phyloP scores from a whole-genome alignment of 2,797 vertebrate species.

The Pangasius macronema region DNA sequence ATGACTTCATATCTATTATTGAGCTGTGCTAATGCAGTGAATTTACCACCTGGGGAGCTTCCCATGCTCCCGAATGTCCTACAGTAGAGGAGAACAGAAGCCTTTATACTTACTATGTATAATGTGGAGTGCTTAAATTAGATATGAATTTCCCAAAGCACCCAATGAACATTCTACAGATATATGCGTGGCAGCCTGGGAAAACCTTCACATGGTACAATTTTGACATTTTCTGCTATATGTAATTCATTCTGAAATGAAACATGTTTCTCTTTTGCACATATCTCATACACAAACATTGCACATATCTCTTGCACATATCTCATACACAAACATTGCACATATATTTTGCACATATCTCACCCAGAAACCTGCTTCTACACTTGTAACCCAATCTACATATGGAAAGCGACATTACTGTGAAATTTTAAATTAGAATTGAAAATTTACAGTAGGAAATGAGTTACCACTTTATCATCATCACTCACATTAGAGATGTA shows the following conservation, averaged over 20 bases:
- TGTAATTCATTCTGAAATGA: not conserved
- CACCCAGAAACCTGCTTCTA: not conserved
- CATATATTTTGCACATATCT: not conserved
- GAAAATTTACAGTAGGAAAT: not conserved
- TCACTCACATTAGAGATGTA: not conserved
- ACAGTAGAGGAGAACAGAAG: slow-evolving; percentile 18
- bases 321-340: not conserved
- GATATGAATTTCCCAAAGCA: slow-evolving; percentile 17
- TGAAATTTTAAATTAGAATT: not conserved
- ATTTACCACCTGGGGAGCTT: slow-evolving; percentile 20
- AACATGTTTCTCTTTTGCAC: not conserved
- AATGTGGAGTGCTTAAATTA: not conserved
- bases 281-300: not conserved
- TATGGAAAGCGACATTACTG: not conserved
- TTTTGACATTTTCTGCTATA: not conserved
- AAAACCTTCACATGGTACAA: not conserved
- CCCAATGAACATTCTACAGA: not conserved
- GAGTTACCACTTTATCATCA: not conserved
- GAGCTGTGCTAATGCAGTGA: not conserved
- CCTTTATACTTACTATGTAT: slow-evolving; percentile 20
- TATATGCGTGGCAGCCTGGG: not conserved
- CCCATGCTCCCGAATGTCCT: slow-evolving; percentile 11
- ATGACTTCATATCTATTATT: slow-evolving; percentile 17
- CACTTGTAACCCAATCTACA: not conserved
- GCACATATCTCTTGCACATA: not conserved